These are phyloP conservation scores for Cheilosia impressa DNA, from an alignment of 2,888 invertebrate species.

Conservation along the genomic window DNA sequence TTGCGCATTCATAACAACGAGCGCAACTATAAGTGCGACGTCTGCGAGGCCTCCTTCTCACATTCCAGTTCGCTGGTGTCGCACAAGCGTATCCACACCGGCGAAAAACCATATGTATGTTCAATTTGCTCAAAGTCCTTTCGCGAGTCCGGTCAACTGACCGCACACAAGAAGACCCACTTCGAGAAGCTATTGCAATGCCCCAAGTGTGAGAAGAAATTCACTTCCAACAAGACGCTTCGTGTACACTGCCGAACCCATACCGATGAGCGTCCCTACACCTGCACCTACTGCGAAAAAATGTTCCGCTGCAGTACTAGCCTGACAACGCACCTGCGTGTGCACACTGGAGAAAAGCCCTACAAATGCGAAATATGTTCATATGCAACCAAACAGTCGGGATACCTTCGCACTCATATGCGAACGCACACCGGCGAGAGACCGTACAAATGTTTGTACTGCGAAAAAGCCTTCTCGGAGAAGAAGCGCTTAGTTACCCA, in stretches of 20 bases:
- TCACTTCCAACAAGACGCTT: conserved; percentile 66
- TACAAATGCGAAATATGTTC: conserved; percentile 71
- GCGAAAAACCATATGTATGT: conserved; percentile 63
- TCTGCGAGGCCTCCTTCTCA: conserved; percentile 59
- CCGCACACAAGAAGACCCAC: conserved; percentile 65
- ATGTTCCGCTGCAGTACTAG: conserved; percentile 64
- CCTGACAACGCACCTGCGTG: conserved; percentile 62
- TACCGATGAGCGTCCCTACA: conserved; percentile 68
- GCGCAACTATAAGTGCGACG: conserved; percentile 62
- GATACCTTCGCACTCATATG: conserved; percentile 65
- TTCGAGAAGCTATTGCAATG: conserved; percentile 61
- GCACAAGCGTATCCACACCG: conserved; percentile 68
- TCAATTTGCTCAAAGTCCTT: conserved; percentile 58
- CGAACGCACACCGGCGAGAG: conserved; percentile 64
- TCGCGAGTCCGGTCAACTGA: conserved; percentile 67
- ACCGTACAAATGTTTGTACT: conserved; percentile 61
- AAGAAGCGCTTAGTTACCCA: conserved; percentile 61
- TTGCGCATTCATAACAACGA: conserved; percentile 66
- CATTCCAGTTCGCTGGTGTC: conserved; percentile 73
- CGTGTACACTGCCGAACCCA: conserved; percentile 70
- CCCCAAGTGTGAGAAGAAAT: conserved; percentile 68
- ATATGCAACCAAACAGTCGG: conserved; percentile 68
- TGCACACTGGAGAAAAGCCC: conserved; percentile 67
- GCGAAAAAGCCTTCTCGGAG: conserved; percentile 64
- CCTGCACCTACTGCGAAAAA: conserved; percentile 52